Evolutionary conservation across 2,888 invertebrate species (phyloP), one percentile per base, ranked within the genome.

Genomic region (Lepidocyrtoides sp.): DNA sequence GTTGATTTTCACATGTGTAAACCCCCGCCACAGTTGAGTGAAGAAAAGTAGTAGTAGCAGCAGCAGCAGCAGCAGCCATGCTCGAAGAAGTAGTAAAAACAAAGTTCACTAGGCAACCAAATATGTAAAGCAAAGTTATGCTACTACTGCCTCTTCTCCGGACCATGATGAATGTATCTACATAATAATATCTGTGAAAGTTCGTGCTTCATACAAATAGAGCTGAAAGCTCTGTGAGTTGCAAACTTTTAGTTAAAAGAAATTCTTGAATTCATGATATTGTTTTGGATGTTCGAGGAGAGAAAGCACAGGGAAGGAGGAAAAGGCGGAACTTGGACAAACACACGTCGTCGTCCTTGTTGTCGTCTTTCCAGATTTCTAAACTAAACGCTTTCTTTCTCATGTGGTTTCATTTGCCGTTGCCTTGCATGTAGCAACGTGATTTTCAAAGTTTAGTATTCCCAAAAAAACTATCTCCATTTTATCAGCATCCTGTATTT

Each of bases 1-100:
- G 48, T 79, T 66, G 60, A 32, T 77, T 75, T 77, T n/a, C 75
- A 86, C 32, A 77, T 75, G 75, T 77, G 17, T 69, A 44, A 8
- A 48, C 44, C 57, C 20, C 23, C 5, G 29, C 32, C 7, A n/a
- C n/a, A n/a, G n/a, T n/a, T n/a, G n/a, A n/a, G n/a, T n/a, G n/a
- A n/a, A n/a, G n/a, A n/a, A n/a, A n/a, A n/a, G n/a, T 41, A 41
- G 17, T 17, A 32, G 8, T 8, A 14, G 12, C 32, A 29, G 32
- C 17, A n/a, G n/a, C 66, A 66, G 4, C 14, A 54, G 14, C 3
- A 54, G 54, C 10, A 54, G 54, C n/a, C 12, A 54, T n/a, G 10
- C 41, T 41, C 23, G 23, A 26, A 26, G 32, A 51, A 79, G 51
- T 60, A 79, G 77, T 12, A 26, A 66, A 57, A 48, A 81, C 51